phyloP scores from a whole-genome alignment of 1,140 invertebrate species.

The Semibalanus balanoides region DNA sequence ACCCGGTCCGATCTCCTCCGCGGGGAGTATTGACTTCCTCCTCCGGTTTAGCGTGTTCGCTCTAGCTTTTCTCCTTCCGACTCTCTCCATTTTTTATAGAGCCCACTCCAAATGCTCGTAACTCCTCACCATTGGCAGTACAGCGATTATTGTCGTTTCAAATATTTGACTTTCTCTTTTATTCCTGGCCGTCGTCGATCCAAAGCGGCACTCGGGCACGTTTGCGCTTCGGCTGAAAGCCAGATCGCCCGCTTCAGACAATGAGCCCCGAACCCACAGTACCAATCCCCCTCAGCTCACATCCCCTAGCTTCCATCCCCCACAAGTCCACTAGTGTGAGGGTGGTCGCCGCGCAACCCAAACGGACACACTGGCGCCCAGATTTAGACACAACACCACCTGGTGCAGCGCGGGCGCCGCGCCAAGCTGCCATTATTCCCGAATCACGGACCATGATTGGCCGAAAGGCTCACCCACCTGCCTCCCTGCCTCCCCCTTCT shows the following conservation, averaged over 20 bases:
- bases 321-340: too few species aligned
- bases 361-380: background rate
- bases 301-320: too few species aligned
- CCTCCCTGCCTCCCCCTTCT: background rate
- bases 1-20: too few species aligned
- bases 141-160: background rate
- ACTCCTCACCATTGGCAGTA: too few species aligned
- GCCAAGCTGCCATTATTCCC: background rate
- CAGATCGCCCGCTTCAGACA: background rate
- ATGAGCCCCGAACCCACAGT: background rate
- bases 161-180: background rate
- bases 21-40: background rate
- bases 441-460: background rate
- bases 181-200: background rate
- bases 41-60: background rate
- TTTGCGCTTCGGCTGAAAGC: too few species aligned
- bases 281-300: background rate
- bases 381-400: background rate
- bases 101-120: background rate
- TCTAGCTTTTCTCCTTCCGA: background rate
- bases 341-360: background rate
- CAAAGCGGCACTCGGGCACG: too few species aligned
- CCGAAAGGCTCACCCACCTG: background rate
- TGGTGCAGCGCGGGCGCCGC: background rate
- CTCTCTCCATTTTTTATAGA: background rate